Evolutionary conservation across 2,888 invertebrate genomes (phyloP).

Genomic region (Rhaphigaster nebulosa): DNA sequence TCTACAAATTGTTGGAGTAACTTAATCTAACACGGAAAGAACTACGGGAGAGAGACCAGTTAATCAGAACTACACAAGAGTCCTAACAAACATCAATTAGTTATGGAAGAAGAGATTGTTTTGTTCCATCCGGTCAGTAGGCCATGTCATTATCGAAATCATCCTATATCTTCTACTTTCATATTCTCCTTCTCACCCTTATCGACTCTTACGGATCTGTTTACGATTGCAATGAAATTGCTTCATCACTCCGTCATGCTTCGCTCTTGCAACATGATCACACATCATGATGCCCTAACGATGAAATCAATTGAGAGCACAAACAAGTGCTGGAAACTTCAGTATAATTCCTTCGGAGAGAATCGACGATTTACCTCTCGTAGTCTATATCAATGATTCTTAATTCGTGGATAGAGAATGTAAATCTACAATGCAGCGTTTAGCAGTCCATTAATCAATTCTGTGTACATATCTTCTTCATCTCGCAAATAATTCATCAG

Average conservation of each 20-base stretch:
- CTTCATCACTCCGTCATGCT: not conserved
- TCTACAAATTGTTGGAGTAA: too few species aligned
- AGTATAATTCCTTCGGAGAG: not conserved
- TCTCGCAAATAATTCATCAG: not conserved
- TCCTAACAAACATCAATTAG: not conserved
- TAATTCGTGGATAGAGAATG: not conserved
- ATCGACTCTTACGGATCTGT: not conserved
- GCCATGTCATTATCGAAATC: conserved; percentile 19
- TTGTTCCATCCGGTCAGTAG: not conserved
- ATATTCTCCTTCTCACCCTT: not conserved
- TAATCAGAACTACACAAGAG: not conserved
- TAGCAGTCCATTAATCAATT: not conserved
- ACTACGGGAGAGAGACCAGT: too few species aligned
- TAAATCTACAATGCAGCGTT: not conserved
- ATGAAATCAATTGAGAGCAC: not conserved
- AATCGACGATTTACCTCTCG: not conserved
- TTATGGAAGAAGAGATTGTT: not conserved
- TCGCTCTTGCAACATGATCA: not conserved
- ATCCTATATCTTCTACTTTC: not conserved
- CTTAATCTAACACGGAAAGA: too few species aligned
- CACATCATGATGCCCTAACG: not conserved
- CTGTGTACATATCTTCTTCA: not conserved
- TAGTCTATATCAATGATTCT: not conserved
- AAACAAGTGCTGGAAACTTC: not conserved
- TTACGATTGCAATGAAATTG: not conserved